Conservation (phyloP, 2,797 vertebrate species). For the Percopsis omiscomaycus region DNA sequence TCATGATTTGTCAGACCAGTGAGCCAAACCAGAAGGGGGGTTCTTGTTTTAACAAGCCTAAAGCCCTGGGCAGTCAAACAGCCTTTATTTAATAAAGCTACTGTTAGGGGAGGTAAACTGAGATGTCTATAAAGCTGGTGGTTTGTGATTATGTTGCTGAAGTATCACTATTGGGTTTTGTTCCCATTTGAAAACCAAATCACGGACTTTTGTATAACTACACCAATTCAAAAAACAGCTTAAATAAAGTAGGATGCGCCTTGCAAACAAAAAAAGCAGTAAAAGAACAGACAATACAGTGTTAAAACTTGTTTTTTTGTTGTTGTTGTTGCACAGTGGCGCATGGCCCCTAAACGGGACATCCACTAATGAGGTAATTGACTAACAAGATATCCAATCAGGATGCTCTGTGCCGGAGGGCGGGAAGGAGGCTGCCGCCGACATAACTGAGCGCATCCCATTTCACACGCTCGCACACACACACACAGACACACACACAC, state of each 20-base stretch:
- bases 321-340: constrained; percentile 28
- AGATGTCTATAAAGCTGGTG: no score
- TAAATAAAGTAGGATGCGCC: background rate
- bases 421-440: constrained; percentile 48
- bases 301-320: background rate
- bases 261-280: background rate
- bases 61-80: background rate
- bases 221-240: background rate
- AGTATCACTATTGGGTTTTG: no score
- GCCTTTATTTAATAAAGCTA: background rate
- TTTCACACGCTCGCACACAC: constrained; percentile 33
- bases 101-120: background rate
- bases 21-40: background rate
- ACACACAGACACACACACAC: constrained; percentile 14
- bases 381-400: constrained; percentile 70
- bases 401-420: constrained; percentile 49
- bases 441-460: constrained; percentile 50
- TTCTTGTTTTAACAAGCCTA: no score
- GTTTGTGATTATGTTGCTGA: no score
- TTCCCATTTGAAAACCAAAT: no score
- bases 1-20: constrained; percentile 2
- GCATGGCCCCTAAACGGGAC: constrained; percentile 36
- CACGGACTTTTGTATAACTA: no score
- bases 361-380: constrained; percentile 64
- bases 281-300: constrained; percentile 26